Evolutionary conservation across 2,797 vertebrate species (phyloP).

Genomic region (Agapornis canus): DNA sequence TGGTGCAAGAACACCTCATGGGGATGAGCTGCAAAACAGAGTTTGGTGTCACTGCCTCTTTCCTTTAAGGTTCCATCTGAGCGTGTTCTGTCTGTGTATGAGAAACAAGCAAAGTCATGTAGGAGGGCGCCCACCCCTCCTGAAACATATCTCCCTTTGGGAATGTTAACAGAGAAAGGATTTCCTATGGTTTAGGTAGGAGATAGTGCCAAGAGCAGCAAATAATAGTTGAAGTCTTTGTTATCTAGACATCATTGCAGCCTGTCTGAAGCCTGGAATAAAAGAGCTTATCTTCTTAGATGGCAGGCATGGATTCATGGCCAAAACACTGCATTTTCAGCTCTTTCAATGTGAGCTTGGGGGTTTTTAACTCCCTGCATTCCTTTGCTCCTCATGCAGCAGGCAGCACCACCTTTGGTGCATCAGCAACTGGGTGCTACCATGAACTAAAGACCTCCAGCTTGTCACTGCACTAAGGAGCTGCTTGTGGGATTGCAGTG

Average conservation of each 20-base stretch:
- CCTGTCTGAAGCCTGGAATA: not conserved
- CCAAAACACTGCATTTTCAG: not conserved
- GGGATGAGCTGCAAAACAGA: not conserved
- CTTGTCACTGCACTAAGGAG: not conserved
- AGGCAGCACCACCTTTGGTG: accelerated
- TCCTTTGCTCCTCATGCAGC: not conserved
- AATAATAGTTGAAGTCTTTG: not conserved
- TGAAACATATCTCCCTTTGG: not conserved
- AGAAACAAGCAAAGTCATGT: not conserved
- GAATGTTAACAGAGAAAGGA: not conserved
- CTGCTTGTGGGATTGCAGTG: not conserved
- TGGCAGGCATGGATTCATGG: not conserved
- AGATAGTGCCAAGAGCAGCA: not conserved
- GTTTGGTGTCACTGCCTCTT: not conserved
- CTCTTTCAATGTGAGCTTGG: not conserved
- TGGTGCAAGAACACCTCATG: not conserved
- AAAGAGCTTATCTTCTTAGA: not conserved
- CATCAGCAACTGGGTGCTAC: not conserved
- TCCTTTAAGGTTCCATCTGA: not conserved
- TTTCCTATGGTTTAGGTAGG: not conserved
- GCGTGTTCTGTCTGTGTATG: not conserved
- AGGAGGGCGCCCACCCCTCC: not conserved
- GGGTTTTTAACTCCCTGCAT: not conserved
- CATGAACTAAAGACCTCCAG: not conserved
- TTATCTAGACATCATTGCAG: not conserved